phyloP scores from a whole-genome alignment of 2,797 vertebrate species.

The Cottoperca gobio region DNA sequence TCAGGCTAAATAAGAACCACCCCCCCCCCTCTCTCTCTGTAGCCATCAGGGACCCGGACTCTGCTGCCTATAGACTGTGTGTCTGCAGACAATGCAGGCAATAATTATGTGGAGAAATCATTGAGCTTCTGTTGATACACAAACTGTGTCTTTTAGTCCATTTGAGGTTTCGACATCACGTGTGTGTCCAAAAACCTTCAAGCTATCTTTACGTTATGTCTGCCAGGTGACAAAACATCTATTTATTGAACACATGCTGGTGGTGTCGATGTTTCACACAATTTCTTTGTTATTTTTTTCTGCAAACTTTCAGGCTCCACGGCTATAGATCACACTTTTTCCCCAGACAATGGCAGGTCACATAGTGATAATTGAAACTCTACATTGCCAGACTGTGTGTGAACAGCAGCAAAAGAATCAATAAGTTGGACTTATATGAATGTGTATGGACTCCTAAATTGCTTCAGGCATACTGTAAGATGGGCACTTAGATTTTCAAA shows the following conservation, averaged over 20 bases:
- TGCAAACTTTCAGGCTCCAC: conserved; percentile 55
- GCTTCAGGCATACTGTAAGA: conserved; percentile 78
- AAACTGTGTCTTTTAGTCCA: conserved; percentile 45
- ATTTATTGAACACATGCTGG: conserved; percentile 23
- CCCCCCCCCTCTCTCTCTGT: conserved; percentile 25
- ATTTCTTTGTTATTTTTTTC: conserved; percentile 29
- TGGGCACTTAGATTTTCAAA: conserved; percentile 83
- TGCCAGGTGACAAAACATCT: conserved; percentile 46
- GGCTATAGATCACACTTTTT: conserved; percentile 74
- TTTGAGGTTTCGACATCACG: conserved; percentile 37
- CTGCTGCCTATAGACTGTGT: conserved; percentile 26
- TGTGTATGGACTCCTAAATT: conserved; percentile 78
- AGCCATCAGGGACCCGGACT: conserved; percentile 54
- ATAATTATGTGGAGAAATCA: conserved; percentile 57
- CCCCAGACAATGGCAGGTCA: conserved; percentile 74
- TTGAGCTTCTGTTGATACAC: conserved; percentile 22
- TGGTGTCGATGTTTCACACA: conserved; percentile 32
- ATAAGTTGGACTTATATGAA: conserved; percentile 79
- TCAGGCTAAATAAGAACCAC: conserved; percentile 70
- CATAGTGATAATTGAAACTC: conserved; percentile 78
- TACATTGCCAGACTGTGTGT: conserved; percentile 76
- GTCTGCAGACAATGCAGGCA: conserved; percentile 58
- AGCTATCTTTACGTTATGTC: conserved; percentile 9
- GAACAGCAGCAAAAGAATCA: conserved; percentile 79
- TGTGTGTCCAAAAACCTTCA: conserved; percentile 19